Base-by-base conservation (phyloP, 2,888 invertebrate genomes). In the Pocota personata region DNA sequence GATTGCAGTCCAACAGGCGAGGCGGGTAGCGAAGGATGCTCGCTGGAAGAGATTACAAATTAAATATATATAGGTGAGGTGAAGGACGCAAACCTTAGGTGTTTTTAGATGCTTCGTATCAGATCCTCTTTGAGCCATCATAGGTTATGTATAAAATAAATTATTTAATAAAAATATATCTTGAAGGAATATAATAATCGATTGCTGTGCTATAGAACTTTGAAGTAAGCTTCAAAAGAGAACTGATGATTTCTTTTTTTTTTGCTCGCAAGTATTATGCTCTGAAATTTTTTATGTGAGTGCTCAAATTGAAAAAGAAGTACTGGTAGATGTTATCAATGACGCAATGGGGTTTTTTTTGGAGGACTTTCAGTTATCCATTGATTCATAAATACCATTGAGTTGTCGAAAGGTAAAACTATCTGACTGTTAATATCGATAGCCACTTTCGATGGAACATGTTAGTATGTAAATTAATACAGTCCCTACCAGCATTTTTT, bases 1-100 rank as follows among this genome's bases (percentile, higher is more conserved):
- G 55, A 89, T 76, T 35, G 89, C 62, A 2, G 89, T 88, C 89
- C 89, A 89, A 43, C 83, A 84, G 32, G 62, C 64, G 10, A 78
- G 0, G 12, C 24, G 55, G 2, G 8, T 19, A 12, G 55, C 60
- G 43, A 79, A 50, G 32, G 76, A 76, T 50, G 64, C 32, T n/a
- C 35, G 32, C 76, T 82, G 40, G 10, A 57, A 69, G 55, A 5
- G 32, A 37, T 43, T 21, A 58, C 43, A 58, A 50, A n/a, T 77
- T 14, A 40, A n/a, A n/a, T 5, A 8, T 7, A 7, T 2, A 24
- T 14, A n/a, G 3, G 14, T 37, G 16, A 62, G 27, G 7, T 55
- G 7, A 52, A 27, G 1, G 16, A 16, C 6, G 32, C 21, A n/a
- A 30, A 78, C 78, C 71, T 64, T 40, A 1, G n/a, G 37, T 2